Percentiles rank a stretch among this genome's conserved stretches.
Conservation (phyloP, 23 tunicate genomes). For the Trididemnum nubilum region DNA sequence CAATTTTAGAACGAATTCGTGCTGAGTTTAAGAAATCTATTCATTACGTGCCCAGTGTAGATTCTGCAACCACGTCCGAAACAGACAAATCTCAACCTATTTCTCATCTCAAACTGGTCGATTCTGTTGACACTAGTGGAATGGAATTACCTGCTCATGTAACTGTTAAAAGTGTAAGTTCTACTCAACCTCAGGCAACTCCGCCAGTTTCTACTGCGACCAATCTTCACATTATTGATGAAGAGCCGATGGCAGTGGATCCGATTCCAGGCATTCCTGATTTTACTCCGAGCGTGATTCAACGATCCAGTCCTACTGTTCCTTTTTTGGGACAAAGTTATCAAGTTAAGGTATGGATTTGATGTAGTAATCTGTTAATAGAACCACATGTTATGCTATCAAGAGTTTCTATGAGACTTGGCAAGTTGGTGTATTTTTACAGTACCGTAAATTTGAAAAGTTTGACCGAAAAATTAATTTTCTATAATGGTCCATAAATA, state of each 20-base stretch:
- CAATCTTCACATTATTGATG: conserved; percentile 20
- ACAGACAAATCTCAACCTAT: not conserved
- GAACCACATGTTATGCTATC: no score
- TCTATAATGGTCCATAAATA: no score
- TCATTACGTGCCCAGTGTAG: no score
- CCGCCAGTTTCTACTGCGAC: not conserved
- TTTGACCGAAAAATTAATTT: no score
- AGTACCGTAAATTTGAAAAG: no score
- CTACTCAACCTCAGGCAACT: not conserved
- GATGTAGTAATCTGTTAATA: no score
- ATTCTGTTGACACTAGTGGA: not conserved
- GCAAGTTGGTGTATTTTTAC: no score
- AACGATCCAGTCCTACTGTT: not conserved
- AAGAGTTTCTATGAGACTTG: no score
- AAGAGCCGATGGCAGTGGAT: conserved; percentile 11
- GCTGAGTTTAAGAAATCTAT: conserved; percentile 30
- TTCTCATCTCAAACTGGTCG: not conserved
- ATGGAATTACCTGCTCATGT: not conserved
- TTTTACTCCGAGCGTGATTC: conserved; percentile 37
- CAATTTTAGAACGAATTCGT: conserved; percentile 45
- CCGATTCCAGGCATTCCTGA: conserved; percentile 65
- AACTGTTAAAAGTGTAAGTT: not conserved
- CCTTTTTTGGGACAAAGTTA: not conserved
- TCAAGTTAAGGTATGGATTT: no score
- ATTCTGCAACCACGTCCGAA: no score